phyloP scores from a whole-genome alignment of 2,888 invertebrate genomes.

The Acronicta psi region DNA sequence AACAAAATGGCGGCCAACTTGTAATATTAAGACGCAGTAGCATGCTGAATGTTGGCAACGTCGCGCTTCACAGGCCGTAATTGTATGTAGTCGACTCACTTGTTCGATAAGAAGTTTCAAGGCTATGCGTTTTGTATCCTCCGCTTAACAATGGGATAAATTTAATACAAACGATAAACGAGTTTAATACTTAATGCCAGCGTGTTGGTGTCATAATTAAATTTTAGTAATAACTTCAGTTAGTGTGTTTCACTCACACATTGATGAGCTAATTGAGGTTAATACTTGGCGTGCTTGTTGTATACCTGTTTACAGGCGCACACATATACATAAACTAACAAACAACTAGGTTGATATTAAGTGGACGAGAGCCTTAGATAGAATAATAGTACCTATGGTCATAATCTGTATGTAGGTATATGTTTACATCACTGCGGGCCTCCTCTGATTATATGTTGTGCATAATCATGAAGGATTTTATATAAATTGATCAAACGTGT shows the following conservation, averaged over 20 bases:
- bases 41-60: slow-evolving; percentile 84
- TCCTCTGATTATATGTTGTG: slow-evolving; percentile 25
- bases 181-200: slow-evolving; percentile 63
- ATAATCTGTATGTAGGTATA: slow-evolving; percentile 34
- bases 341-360: slow-evolving; percentile 56
- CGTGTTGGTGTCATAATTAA: slow-evolving; percentile 59
- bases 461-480: slow-evolving; percentile 30
- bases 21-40: slow-evolving; percentile 85
- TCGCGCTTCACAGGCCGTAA: slow-evolving; percentile 73
- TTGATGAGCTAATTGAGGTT: slow-evolving; percentile 64
- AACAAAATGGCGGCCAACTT: slow-evolving; percentile 83
- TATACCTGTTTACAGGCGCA: slow-evolving; percentile 47
- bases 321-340: slow-evolving; percentile 47
- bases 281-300: slow-evolving; percentile 54
- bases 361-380: slow-evolving; percentile 51
- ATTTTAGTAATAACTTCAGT: slow-evolving; percentile 53
- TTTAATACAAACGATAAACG: slow-evolving; percentile 69
- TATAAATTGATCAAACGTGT: slow-evolving; percentile 19
- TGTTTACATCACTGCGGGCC: slow-evolving; percentile 35
- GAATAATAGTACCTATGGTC: slow-evolving; percentile 42
- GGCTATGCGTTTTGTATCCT: slow-evolving; percentile 80
- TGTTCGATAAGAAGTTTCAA: slow-evolving; percentile 87
- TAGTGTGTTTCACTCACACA: slow-evolving; percentile 54
- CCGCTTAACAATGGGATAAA: slow-evolving; percentile 79
- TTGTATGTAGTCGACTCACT: slow-evolving; percentile 78